phyloP scores from a whole-genome alignment of 2,113 vertebrate species.

The Canis aureus region DNA sequence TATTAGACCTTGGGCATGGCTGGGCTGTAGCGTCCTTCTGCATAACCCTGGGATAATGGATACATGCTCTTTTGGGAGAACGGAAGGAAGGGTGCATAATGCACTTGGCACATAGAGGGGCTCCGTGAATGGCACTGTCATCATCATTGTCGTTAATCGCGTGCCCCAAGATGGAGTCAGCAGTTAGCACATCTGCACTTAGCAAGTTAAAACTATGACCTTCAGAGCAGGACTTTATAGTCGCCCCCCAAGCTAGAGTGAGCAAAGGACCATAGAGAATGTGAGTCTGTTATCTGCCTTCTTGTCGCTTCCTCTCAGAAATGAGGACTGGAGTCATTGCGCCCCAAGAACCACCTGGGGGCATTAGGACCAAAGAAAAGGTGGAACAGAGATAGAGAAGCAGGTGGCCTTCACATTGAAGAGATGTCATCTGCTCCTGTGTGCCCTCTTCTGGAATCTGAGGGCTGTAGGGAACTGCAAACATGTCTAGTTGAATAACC shows the following conservation, averaged over 20 bases:
- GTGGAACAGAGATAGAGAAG: not conserved
- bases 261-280: not conserved
- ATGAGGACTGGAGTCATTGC: not conserved
- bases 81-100: not conserved
- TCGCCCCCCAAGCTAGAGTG: not conserved
- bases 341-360: not conserved
- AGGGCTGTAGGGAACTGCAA: not conserved
- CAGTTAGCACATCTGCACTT: not conserved
- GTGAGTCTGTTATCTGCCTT: not conserved
- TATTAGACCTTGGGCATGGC: not conserved
- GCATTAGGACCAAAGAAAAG: not conserved
- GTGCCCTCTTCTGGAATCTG: not conserved
- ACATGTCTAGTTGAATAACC: not conserved
- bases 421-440: not conserved
- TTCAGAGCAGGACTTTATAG: not conserved
- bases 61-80: not conserved
- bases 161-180: not conserved
- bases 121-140: rapidly evolving
- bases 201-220: not conserved
- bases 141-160: rapidly evolving
- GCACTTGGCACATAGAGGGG: not conserved
- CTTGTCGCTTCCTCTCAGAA: not conserved
- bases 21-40: not conserved
- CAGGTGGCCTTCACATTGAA: not conserved
- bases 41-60: not conserved